These are phyloP conservation scores for Tychaedon coryphoeus DNA, from an alignment of 2,113 vertebrate species.

Conservation along the genomic window DNA sequence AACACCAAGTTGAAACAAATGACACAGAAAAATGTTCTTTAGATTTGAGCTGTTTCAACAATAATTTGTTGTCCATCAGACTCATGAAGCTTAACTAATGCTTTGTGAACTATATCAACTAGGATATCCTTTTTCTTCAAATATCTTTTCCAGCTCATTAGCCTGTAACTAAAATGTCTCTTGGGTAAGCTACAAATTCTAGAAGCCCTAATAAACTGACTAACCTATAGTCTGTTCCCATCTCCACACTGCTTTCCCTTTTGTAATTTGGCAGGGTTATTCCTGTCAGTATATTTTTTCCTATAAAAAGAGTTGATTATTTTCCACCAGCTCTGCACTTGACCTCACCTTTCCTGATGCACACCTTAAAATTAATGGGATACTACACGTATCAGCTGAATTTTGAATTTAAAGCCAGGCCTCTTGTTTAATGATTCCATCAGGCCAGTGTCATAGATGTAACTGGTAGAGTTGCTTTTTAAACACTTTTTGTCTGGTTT, in stretches of 20 bases:
- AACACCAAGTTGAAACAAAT: slow-evolving; percentile 40
- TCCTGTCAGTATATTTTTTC: slow-evolving; percentile 4
- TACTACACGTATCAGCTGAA: neutral
- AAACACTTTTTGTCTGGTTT: neutral
- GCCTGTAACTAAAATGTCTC: slow-evolving; percentile 59
- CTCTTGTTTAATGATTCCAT: neutral
- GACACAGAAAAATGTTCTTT: slow-evolving; percentile 65
- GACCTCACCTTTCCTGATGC: neutral
- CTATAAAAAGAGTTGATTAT: neutral
- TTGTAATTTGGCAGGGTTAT: neutral
- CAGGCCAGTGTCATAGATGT: neutral
- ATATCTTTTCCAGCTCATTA: slow-evolving; percentile 67
- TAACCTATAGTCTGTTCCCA: neutral
- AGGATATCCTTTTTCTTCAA: slow-evolving; percentile 64
- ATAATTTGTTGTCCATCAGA: slow-evolving; percentile 72
- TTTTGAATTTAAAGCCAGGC: neutral
- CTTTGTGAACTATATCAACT: slow-evolving; percentile 65
- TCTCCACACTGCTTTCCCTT: neutral
- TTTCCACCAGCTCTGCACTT: neutral
- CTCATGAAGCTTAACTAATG: slow-evolving; percentile 61
- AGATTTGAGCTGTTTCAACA: slow-evolving; percentile 59
- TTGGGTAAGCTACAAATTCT: slow-evolving; percentile 51
- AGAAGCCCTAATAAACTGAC: slow-evolving; percentile 35
- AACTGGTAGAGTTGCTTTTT: neutral
- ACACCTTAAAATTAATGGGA: neutral